Base-by-base conservation (phyloP, 2,113 vertebrate species). In the Camarhynchus parvulus region DNA sequence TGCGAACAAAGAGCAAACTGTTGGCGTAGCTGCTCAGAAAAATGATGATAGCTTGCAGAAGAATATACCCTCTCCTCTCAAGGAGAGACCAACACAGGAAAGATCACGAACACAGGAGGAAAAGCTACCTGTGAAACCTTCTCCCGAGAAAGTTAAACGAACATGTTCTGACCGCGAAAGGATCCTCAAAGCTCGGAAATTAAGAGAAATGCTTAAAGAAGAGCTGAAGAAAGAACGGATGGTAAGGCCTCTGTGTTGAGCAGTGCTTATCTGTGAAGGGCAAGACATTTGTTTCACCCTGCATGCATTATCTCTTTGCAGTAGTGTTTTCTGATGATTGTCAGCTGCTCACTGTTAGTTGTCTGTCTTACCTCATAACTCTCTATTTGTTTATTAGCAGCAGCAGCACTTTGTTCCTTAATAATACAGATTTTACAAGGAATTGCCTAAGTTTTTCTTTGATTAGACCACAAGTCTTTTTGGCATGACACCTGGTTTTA, bases 171-270 rank as follows among this genome's bases (percentile, higher is more conserved):
- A 99, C 70, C 94, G 97, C 47, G 98, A 99, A 68, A 98, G 98
- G 87, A 97, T 99, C 44, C 98, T 98, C 55, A 99, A 99, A 97
- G 98, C 99, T 58, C 98, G 95, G 33, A 99, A 99, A 95, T 97
- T 99, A 68, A 96, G 99, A 89, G 98, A 99, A 75, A 96, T 99
- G 98, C 98, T 99, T 69, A 99, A 95, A 95, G 98, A 98, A 74
- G 99, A 99, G 88, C 94, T 98, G 84, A 98, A 94, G 90, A 99
- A 99, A 94, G 98, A 99, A 78, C 98, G 98, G 6, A 90, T 95
- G 98, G 99, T 99, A 88, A 83, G 95, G 96, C 47, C 28, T 88
- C 15, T 75, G 9, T 55, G 46, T 68, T 90, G 28, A 35, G 24
- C 13, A 18, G 13, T 37, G 30, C 47, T 76, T 27, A 25, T 50